Evolutionary conservation across 2,888 invertebrate species (phyloP).

Genomic region (Cephus rjabovi): DNA sequence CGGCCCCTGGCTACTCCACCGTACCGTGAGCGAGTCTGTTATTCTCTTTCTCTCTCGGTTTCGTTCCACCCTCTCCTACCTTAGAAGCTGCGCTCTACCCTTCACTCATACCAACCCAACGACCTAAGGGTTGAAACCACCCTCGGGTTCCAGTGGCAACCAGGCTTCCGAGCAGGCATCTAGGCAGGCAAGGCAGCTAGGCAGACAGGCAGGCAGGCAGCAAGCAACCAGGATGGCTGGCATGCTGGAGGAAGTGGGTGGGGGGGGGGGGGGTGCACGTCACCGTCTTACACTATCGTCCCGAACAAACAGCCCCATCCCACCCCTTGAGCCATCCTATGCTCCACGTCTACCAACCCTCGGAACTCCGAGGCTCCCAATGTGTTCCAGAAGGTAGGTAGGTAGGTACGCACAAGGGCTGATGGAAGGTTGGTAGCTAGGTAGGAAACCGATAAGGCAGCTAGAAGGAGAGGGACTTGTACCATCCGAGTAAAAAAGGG

Average conservation of each 20-base stretch:
- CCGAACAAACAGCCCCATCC: slow-evolving; percentile 63
- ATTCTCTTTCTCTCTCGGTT: slow-evolving; percentile 57
- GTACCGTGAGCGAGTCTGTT: slow-evolving; percentile 52
- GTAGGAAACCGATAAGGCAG: not conserved
- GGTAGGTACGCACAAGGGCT: not conserved
- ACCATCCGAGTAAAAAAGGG: not conserved
- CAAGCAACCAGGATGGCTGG: slow-evolving; percentile 36
- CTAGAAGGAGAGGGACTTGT: not conserved
- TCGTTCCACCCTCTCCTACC: slow-evolving; percentile 44
- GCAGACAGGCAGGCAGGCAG: slow-evolving; percentile 31
- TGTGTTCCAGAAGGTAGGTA: slow-evolving; percentile 3
- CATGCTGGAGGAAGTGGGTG: slow-evolving; percentile 36
- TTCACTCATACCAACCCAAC: slow-evolving; percentile 44
- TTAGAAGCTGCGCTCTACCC: slow-evolving; percentile 20
- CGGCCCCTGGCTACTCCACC: slow-evolving; percentile 57
- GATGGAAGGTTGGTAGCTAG: not conserved
- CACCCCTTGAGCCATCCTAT: slow-evolving; percentile 52
- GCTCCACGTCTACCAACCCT: slow-evolving; percentile 34
- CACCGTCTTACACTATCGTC: slow-evolving; percentile 66
- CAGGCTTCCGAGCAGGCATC: slow-evolving; percentile 31
- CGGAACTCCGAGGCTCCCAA: not conserved
- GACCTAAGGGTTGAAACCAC: slow-evolving; percentile 60
- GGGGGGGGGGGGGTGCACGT: slow-evolving; percentile 54
- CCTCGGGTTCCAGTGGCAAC: slow-evolving; percentile 56
- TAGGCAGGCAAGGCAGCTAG: slow-evolving; percentile 26